Evolutionary conservation across 2,113 vertebrate species (phyloP), one percentile per base, ranked within the genome.

Genomic region (Sphaerodactylus townsendi): DNA sequence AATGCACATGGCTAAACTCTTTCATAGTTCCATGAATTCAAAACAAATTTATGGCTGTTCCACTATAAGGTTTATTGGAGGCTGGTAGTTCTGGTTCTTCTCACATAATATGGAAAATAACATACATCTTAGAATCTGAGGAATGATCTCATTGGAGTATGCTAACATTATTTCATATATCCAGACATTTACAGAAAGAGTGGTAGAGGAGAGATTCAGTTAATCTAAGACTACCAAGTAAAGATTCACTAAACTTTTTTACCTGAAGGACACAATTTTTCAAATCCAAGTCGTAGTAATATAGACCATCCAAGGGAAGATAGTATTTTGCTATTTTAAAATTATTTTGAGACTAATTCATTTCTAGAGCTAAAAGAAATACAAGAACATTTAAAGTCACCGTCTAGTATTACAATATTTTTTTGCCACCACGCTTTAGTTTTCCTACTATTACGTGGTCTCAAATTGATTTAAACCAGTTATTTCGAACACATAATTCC

Each of bases 41-140:
- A 76, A 81, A 68, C 71, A 56, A 75, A 59, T 59, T 30, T 62
- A 81, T 44, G 76, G 64, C 14, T 48, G 25, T 81, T 81, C 64
- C n/a, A 62, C 19, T 75, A 77, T 30, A 50, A 59, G 23, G 79
- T 70, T 81, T 82, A 82, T 81, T 81, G 50, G 23, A 77, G 39
- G 48, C 37, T 62, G 39, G 30, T 76, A 10, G 30, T 44, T 86
- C 37, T 48, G 71, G 30, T 39, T 76, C 30, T 71, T 73, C 69
- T 82, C 39, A 76, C 37, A 41, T 9, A 77, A 77, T 59, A 35
- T 25, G 66, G 65, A 46, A 82, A 86, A 81, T 33, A 53, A 76
- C 37, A 75, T 69, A 83, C n/a, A 37, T 59, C 19, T 76, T 62
- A 46, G 14, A 76, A 75, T 37, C 23, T 14, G 73, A 68, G n/a